Percentiles rank a stretch among this genome's conserved stretches.
Evolutionary conservation across 2,113 vertebrate species (phyloP).

Genomic region (Aegypius monachus): DNA sequence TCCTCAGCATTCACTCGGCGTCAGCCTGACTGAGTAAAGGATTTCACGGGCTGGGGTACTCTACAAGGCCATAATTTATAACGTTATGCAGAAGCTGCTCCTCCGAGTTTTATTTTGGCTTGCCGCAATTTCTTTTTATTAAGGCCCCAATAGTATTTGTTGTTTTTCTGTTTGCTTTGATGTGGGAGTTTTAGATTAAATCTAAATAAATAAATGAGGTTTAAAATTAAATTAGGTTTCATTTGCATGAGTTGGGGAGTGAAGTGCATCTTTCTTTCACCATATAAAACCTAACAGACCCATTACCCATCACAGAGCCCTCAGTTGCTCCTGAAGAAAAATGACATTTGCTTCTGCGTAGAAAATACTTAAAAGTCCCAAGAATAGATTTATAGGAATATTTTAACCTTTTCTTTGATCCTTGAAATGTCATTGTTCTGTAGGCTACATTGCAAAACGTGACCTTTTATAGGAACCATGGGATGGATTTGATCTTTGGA

Average conservation of each 20-base stretch:
- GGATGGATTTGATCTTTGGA: conserved; percentile 70
- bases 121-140: conserved; percentile 66
- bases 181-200: conserved; percentile 60
- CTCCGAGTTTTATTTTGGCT: conserved; percentile 55
- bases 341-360: conserved; percentile 71
- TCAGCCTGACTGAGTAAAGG: conserved; percentile 57
- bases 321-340: conserved; percentile 60
- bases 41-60: conserved; percentile 57
- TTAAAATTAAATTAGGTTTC: conserved; percentile 57
- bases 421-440: conserved; percentile 85
- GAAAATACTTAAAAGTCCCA: conserved; percentile 77
- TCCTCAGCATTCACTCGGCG: conserved; percentile 42
- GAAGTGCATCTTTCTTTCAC: conserved; percentile 36
- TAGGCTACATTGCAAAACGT: conserved; percentile 75
- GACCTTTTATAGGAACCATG: conserved; percentile 75
- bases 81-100: conserved; percentile 47
- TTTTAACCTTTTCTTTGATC: conserved; percentile 88
- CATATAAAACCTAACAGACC: conserved; percentile 11
- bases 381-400: conserved; percentile 85
- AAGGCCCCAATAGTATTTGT: conserved; percentile 49
- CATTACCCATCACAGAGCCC: conserved; percentile 38
- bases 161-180: conserved; percentile 65
- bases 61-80: conserved; percentile 65
- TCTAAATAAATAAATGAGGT: conserved; percentile 64
- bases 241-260: conserved; percentile 7